phyloP scores from a whole-genome alignment of 2,888 invertebrate species.

The Gibbula magus region DNA sequence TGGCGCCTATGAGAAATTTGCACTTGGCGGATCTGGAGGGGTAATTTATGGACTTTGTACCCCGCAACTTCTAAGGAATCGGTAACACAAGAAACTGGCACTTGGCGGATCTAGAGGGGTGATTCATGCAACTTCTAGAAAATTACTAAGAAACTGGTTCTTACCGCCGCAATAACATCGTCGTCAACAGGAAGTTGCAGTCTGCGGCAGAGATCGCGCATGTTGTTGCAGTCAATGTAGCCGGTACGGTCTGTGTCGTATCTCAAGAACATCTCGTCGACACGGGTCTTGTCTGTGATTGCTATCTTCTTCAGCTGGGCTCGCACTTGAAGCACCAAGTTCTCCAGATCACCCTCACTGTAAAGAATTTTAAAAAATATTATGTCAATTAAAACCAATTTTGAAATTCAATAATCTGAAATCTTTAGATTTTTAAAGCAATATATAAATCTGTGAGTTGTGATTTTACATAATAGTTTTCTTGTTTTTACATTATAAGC shows the following conservation, averaged over 20 bases:
- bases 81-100: no score
- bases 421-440: neutral
- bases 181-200: constrained; percentile 74
- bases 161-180: constrained; percentile 72
- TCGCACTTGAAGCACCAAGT: constrained; percentile 70
- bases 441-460: neutral
- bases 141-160: constrained; percentile 30
- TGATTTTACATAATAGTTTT: no score
- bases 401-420: neutral
- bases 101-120: no score
- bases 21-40: no score
- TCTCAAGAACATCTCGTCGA: constrained; percentile 73
- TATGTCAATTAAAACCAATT: neutral
- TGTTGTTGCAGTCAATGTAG: constrained; percentile 70
- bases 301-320: constrained; percentile 74
- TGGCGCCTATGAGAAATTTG: no score
- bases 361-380: constrained; percentile 6
- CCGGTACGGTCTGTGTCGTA: constrained; percentile 72
- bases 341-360: constrained; percentile 68
- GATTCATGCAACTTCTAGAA: neutral
- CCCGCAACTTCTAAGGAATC: no score
- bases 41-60: no score
- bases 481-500: no score
- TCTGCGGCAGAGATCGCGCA: constrained; percentile 70
- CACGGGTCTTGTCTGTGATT: constrained; percentile 72